phyloP scores from a whole-genome alignment of 2,113 vertebrate species.

The Sebastes fasciatus region DNA sequence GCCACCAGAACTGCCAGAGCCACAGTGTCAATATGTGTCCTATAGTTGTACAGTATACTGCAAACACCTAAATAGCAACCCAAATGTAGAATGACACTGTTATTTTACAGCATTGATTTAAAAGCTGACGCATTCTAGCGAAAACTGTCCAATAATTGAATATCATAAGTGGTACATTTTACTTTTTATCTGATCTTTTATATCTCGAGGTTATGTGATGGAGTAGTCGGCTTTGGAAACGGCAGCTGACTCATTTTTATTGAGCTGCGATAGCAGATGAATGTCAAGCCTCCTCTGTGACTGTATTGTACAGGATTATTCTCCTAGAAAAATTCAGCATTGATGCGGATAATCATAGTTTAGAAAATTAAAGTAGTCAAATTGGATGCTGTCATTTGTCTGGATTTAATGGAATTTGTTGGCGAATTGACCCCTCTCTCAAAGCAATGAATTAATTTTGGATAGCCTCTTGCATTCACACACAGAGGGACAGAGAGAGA shows the following conservation, averaged over 20 bases:
- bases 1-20: not conserved
- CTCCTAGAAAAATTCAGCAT: not conserved
- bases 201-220: not conserved
- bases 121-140: not conserved
- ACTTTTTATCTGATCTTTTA: not conserved
- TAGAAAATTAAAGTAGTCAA: not conserved
- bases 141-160: not conserved
- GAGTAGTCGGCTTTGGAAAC: not conserved
- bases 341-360: not conserved
- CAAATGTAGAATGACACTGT: not conserved
- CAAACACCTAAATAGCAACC: not conserved
- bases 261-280: not conserved
- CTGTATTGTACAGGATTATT: not conserved
- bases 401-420: not conserved
- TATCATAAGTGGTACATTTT: not conserved
- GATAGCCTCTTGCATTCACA: not conserved
- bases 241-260: conserved; percentile 1
- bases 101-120: not conserved
- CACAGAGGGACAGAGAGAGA: not conserved
- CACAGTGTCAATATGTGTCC: not conserved
- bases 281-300: not conserved
- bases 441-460: not conserved
- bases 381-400: not conserved
- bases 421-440: not conserved
- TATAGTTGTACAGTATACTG: not conserved